Conservation (phyloP, 2,888 invertebrate species). For the Xiphydria camelus region DNA sequence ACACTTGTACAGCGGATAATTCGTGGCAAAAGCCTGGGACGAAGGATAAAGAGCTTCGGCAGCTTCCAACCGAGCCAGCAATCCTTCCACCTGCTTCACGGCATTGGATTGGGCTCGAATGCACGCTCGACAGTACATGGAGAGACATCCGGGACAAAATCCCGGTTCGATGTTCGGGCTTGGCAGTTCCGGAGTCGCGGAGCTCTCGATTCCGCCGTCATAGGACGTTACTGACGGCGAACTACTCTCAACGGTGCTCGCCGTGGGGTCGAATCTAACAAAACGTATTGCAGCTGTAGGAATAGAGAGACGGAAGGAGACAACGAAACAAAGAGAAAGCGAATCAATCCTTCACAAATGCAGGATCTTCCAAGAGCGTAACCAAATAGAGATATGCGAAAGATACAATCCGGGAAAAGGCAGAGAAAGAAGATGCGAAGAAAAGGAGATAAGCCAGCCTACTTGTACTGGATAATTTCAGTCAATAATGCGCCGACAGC, state of each 20-base stretch:
- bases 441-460: too few relatives aligned
- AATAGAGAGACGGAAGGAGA: too few relatives aligned
- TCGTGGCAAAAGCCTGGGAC: constrained; percentile 74
- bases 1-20: constrained; percentile 72
- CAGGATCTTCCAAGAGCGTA: too few relatives aligned
- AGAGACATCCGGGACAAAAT: constrained; percentile 69
- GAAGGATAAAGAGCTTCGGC: constrained; percentile 85
- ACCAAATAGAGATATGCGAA: too few relatives aligned
- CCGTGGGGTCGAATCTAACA: constrained; percentile 37
- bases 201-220: constrained; percentile 23
- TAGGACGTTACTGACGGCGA: constrained; percentile 22
- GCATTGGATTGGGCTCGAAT: constrained; percentile 74
- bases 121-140: constrained; percentile 73
- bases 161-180: constrained; percentile 35
- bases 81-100: constrained; percentile 71
- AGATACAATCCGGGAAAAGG: neutral
- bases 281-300: neutral
- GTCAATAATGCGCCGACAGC: constrained; percentile 71
- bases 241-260: constrained; percentile 27
- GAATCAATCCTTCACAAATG: too few relatives aligned
- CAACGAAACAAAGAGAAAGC: too few relatives aligned
- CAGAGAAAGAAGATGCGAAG: neutral
- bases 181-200: constrained; percentile 14
- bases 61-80: constrained; percentile 74
- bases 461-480: constrained; percentile 79